Conservation (phyloP, 1,140 invertebrate genomes). For the Lethrus apterus region DNA sequence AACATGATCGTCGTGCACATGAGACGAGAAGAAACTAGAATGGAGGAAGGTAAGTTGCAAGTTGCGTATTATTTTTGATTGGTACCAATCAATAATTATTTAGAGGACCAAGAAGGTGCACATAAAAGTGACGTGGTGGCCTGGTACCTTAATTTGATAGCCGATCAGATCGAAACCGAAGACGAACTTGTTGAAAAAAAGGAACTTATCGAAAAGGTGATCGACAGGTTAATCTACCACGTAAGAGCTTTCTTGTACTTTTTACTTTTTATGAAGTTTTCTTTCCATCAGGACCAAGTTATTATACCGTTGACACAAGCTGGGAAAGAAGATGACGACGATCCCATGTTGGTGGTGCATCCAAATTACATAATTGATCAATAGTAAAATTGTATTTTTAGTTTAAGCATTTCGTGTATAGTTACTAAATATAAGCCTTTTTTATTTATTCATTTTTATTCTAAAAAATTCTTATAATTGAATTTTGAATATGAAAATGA, state of each 20-base stretch:
- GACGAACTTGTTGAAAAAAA: constrained; percentile 87
- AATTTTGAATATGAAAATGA: too few relatives aligned
- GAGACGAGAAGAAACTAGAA: constrained; percentile 69
- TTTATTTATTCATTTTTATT: neutral
- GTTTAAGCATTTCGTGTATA: neutral
- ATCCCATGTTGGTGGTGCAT: constrained; percentile 88
- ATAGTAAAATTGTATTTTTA: too few relatives aligned
- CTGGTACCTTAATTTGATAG: constrained; percentile 91
- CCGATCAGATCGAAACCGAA: constrained; percentile 83
- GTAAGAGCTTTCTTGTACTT: constrained; percentile 48
- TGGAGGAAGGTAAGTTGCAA: constrained; percentile 53
- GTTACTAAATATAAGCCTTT: neutral
- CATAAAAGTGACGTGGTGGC: constrained; percentile 77
- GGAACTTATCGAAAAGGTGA: constrained; percentile 87
- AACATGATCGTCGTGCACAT: constrained; percentile 88
- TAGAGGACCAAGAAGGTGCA: constrained; percentile 54
- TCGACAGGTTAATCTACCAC: constrained; percentile 86
- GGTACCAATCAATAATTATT: constrained; percentile 20
- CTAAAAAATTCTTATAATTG: too few relatives aligned
- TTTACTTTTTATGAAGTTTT: constrained; percentile 3
- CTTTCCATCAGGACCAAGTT: constrained; percentile 68
- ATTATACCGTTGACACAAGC: constrained; percentile 78
- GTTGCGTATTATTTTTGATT: constrained; percentile 2
- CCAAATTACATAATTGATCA: constrained; percentile 86
- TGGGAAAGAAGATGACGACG: constrained; percentile 61